phyloP scores from a whole-genome alignment of 2,797 vertebrate genomes.

The Neosilurus hyrtlii region DNA sequence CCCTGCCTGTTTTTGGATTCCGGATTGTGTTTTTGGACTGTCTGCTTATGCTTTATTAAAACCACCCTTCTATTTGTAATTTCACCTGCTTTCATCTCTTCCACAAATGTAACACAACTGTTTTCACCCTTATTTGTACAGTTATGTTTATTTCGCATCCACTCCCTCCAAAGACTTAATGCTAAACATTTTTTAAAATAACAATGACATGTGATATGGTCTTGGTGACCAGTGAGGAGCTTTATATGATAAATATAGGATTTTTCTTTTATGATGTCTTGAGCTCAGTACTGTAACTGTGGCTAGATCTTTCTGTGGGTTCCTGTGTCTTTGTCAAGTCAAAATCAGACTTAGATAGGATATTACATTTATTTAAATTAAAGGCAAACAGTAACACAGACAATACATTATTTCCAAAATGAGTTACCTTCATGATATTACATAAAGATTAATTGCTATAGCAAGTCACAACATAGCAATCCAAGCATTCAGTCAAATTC shows the following conservation, averaged over 20 bases:
- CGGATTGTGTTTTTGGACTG: no score
- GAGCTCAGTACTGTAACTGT: neutral
- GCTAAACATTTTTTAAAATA: neutral
- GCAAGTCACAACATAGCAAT: neutral
- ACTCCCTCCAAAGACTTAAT: neutral
- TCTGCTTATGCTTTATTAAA: no score
- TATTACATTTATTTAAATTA: neutral
- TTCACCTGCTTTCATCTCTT: no score
- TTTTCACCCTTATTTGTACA: neutral
- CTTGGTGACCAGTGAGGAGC: neutral
- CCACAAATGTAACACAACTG: neutral
- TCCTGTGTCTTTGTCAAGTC: neutral
- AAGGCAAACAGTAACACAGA: neutral
- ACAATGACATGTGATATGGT: neutral
- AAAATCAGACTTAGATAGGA: neutral
- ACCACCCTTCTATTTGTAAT: no score
- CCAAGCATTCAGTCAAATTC: constrained; percentile 6
- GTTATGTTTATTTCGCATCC: neutral
- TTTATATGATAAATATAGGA: neutral
- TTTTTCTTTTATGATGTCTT: neutral
- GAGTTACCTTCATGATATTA: neutral
- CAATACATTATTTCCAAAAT: neutral
- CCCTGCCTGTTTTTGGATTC: no score
- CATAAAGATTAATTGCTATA: neutral
- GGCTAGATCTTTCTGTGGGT: neutral